Conservation (phyloP, 2,888 invertebrate species). For the Pachymerium ferrugineum region DNA sequence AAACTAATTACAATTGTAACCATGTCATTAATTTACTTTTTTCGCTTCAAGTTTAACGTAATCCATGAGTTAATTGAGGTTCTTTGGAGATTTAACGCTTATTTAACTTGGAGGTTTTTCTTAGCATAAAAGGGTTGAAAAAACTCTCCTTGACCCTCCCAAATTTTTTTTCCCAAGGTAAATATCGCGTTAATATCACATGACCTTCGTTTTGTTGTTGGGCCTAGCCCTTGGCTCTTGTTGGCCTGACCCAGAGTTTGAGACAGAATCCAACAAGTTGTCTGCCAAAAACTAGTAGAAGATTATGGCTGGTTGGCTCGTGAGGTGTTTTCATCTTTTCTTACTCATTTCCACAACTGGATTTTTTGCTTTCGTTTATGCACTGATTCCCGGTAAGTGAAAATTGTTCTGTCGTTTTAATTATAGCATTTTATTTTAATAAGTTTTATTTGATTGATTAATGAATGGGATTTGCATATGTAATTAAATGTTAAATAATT, state of each 20-base stretch:
- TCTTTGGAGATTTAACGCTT: background rate
- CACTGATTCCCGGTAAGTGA: slow-evolving; percentile 1
- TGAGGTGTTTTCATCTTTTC: background rate
- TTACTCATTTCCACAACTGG: background rate
- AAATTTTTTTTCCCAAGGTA: slow-evolving; percentile 1
- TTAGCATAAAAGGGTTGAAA: background rate
- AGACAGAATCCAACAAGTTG: background rate
- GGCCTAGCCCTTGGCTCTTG: slow-evolving; percentile 2
- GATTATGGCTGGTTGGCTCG: background rate
- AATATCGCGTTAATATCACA: background rate
- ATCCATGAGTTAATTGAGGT: background rate
- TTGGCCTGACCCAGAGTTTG: slow-evolving; percentile 14
- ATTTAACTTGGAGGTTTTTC: background rate
- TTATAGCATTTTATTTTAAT: background rate
- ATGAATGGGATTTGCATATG: no score
- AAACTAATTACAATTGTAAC: no score
- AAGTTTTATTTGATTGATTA: background rate
- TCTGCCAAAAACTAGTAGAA: background rate
- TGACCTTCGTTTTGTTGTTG: slow-evolving; percentile 2
- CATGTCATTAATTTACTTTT: no score
- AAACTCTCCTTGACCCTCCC: slow-evolving; percentile 18
- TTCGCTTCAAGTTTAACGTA: no score
- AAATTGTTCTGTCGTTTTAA: background rate
- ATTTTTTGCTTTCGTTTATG: background rate
- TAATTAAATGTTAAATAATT: no score